phyloP scores from a whole-genome alignment of 30 jellyfish, hydroid and myxozoan species.

The Clytia hemisphaerica region DNA sequence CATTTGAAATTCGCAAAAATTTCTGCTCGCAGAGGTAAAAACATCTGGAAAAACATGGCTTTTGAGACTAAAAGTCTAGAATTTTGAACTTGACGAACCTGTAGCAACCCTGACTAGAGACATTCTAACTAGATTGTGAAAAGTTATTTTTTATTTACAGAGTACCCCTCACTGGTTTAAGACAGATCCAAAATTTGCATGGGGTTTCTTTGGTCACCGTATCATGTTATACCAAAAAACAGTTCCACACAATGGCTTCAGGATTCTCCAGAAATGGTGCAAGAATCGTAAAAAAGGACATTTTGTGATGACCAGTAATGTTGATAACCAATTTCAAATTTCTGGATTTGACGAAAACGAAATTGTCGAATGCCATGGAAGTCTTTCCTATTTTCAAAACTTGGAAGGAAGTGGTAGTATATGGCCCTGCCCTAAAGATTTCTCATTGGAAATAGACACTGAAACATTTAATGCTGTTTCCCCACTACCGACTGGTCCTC shows the following conservation, averaged over 20 bases:
- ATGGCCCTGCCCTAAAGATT: conserved; percentile 56
- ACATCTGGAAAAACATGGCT: too few relatives aligned
- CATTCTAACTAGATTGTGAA: too few relatives aligned
- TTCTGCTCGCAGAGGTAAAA: too few relatives aligned
- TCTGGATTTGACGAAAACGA: conserved; percentile 57
- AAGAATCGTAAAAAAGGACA: conserved; percentile 30
- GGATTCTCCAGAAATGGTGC: conserved; percentile 44
- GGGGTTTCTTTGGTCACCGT: conserved; percentile 84
- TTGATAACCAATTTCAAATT: conserved; percentile 73
- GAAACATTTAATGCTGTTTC: conserved; percentile 32
- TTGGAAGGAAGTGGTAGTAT: conserved; percentile 26
- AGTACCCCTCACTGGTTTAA: conserved; percentile 68
- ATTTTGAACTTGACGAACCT: too few relatives aligned
- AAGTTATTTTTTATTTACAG: background rate
- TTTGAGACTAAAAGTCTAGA: too few relatives aligned
- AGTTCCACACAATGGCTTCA: conserved; percentile 65
- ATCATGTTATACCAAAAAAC: conserved; percentile 31
- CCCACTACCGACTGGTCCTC: conserved; percentile 75
- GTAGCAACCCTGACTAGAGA: too few relatives aligned
- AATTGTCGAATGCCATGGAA: conserved; percentile 63
- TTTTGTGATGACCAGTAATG: conserved; percentile 67
- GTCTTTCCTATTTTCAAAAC: conserved; percentile 28
- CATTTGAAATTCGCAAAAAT: too few relatives aligned
- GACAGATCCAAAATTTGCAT: conserved; percentile 56
- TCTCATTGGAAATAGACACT: conserved; percentile 27